These are phyloP conservation scores for Rhyacophila evoluta DNA, from an alignment of 2,888 invertebrate genomes.

Conservation along the genomic window DNA sequence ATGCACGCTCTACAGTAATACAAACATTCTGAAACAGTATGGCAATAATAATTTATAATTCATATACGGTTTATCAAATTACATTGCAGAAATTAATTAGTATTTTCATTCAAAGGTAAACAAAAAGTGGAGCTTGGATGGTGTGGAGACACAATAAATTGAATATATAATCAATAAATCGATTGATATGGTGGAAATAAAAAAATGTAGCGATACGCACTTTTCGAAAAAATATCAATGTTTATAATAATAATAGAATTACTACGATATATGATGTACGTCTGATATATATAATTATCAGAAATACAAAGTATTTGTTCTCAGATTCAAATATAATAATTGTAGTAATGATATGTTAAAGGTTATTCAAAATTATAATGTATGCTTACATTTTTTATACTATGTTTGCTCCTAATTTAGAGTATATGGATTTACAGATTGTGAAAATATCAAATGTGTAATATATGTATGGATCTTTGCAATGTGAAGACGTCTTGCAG, in stretches of 20 bases:
- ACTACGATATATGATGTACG: too few relatives aligned
- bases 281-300: too few relatives aligned
- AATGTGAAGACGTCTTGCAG: too few relatives aligned
- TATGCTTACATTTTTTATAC: too few relatives aligned
- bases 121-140: not conserved
- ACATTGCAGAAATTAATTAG: not conserved
- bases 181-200: not conserved
- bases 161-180: not conserved
- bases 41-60: constrained; percentile 15
- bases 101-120: not conserved
- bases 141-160: not conserved
- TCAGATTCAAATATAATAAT: too few relatives aligned
- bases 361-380: too few relatives aligned
- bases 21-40: constrained; percentile 10
- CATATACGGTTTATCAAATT: not conserved
- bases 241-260: not conserved
- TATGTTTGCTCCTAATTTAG: too few relatives aligned
- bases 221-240: not conserved
- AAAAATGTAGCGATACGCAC: not conserved
- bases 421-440: too few relatives aligned
- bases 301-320: too few relatives aligned
- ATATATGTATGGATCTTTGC: too few relatives aligned
- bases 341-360: too few relatives aligned
- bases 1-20: not conserved
- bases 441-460: too few relatives aligned